A percentile compares a stretch with the other conserved stretches of the same genome.
These are phyloP conservation scores for Cinara cedri DNA, from an alignment of 2,888 invertebrate species.

Conservation along the genomic window DNA sequence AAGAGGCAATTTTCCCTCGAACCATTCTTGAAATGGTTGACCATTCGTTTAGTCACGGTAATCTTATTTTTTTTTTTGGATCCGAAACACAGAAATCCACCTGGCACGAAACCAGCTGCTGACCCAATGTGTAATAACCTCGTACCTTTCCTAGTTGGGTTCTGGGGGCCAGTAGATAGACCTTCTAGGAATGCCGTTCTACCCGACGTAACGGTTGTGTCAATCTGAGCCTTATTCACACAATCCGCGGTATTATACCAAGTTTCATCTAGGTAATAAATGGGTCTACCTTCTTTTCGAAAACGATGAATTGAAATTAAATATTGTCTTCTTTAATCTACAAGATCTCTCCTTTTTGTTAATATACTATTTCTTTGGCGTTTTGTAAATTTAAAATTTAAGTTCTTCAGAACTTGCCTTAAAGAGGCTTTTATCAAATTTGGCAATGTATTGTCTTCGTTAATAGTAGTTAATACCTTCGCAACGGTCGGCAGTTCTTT, in stretches of 20 bases:
- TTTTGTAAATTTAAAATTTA: not conserved
- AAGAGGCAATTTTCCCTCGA: not conserved
- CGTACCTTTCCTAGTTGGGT: slow-evolving; percentile 38
- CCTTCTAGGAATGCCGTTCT: not conserved
- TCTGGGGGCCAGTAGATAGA: not conserved
- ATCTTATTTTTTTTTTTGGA: slow-evolving; percentile 52
- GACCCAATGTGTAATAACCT: slow-evolving; percentile 44
- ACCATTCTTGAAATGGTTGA: not conserved
- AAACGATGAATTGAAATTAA: not conserved
- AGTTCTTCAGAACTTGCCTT: too few relatives aligned
- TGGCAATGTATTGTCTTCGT: too few relatives aligned
- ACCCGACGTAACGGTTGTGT: not conserved
- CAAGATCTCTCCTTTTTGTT: not conserved
- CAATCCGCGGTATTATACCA: slow-evolving; percentile 27
- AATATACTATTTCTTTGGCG: not conserved
- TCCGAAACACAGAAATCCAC: slow-evolving; percentile 58
- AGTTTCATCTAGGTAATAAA: slow-evolving; percentile 41
- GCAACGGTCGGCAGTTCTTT: too few relatives aligned
- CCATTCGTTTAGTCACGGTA: not conserved
- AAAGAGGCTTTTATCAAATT: too few relatives aligned
- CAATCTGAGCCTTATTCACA: not conserved
- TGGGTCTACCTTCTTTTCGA: not conserved
- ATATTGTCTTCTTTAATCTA: not conserved
- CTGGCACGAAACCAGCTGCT: slow-evolving; percentile 59
- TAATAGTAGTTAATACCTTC: too few relatives aligned